These are phyloP conservation scores for Nannoperca obscura DNA, from an alignment of 2,797 vertebrate species.

Conservation along the genomic window DNA sequence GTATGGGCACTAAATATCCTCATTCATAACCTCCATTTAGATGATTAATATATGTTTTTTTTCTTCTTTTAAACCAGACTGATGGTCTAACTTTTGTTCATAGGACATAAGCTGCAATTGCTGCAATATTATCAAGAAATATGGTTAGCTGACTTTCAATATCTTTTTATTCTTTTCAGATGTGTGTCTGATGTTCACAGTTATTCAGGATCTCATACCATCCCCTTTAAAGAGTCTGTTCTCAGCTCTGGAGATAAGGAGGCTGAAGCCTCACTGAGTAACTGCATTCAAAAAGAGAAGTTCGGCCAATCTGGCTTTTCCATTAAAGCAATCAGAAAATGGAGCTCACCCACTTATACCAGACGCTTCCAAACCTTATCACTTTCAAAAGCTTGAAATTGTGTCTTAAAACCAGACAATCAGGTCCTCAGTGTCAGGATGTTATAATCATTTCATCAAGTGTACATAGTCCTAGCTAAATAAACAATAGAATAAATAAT, in stretches of 20 bases:
- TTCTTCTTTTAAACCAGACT: slow-evolving; percentile 13
- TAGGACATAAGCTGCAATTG: slow-evolving; percentile 22
- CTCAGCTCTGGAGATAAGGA: slow-evolving; percentile 61
- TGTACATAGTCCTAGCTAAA: slow-evolving; percentile 12
- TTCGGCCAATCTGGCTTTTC: slow-evolving; percentile 51
- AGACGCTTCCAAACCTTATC: slow-evolving; percentile 37
- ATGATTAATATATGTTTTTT: neutral
- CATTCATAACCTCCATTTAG: slow-evolving; percentile 11
- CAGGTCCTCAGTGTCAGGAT: slow-evolving; percentile 9
- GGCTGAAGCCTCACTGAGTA: slow-evolving; percentile 39
- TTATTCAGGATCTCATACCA: slow-evolving; percentile 46
- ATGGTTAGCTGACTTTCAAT: slow-evolving; percentile 46
- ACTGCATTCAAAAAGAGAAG: slow-evolving; percentile 50
- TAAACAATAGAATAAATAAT: slow-evolving; percentile 18
- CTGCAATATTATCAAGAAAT: slow-evolving; percentile 25
- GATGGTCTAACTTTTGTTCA: slow-evolving; percentile 44
- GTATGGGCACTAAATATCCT: neutral
- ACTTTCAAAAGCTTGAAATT: slow-evolving; percentile 53
- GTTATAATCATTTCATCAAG: slow-evolving; percentile 14
- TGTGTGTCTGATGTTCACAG: slow-evolving; percentile 53
- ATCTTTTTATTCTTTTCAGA: slow-evolving; percentile 39
- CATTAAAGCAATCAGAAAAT: slow-evolving; percentile 64
- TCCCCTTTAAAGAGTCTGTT: slow-evolving; percentile 47
- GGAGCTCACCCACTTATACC: slow-evolving; percentile 34
- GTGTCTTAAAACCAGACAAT: slow-evolving; percentile 31